Conservation (phyloP, 1,140 invertebrate genomes). For the Chionoecetes opilio region DNA sequence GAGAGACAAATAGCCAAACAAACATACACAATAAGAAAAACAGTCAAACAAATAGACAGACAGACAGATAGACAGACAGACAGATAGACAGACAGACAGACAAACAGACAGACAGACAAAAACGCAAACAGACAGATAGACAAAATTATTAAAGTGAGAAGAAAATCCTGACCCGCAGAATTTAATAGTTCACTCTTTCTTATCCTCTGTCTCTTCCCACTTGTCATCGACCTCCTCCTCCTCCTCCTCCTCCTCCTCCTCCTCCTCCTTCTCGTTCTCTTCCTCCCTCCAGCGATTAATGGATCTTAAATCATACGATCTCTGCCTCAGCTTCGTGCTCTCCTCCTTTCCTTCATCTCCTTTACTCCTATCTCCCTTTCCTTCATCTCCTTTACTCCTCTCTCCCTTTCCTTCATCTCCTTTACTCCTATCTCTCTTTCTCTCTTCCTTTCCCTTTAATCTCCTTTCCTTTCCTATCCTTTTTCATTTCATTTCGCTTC, state of each 20-base stretch:
- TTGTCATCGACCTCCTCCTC: neutral
- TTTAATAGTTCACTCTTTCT: neutral
- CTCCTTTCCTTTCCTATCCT: neutral
- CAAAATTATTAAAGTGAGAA: too few relatives aligned
- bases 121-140: too few relatives aligned
- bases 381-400: neutral
- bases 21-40: neutral
- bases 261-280: neutral
- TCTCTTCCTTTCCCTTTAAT: neutral
- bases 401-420: neutral
- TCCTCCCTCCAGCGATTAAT: constrained; percentile 1
- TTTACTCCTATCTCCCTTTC: neutral
- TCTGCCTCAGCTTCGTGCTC: neutral
- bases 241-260: neutral
- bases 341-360: neutral
- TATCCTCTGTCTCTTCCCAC: neutral
- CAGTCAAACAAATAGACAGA: neutral
- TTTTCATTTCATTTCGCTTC: neutral
- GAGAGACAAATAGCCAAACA: neutral
- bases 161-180: too few relatives aligned
- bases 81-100: neutral
- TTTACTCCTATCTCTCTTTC: neutral
- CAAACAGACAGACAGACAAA: neutral
- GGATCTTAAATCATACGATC: constrained; percentile 29
- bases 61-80: neutral